Conservation (phyloP, 2,888 invertebrate species). For the Vannuccia rotundouncinata region DNA sequence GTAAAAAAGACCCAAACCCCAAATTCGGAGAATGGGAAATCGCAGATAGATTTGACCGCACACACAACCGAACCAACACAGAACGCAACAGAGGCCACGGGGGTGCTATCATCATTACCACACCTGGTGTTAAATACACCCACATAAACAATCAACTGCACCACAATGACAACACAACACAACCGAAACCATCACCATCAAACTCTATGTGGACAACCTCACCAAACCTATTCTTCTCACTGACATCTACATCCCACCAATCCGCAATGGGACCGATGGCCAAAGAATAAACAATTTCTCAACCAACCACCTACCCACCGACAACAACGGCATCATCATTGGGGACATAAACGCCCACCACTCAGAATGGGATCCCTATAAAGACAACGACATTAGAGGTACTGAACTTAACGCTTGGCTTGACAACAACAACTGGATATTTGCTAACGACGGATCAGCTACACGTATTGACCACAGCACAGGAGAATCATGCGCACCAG, state of each 20-base stretch:
- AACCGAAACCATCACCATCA: no score
- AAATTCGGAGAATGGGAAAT: no score
- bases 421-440: not conserved
- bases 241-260: not conserved
- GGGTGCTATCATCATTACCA: no score
- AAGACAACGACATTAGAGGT: not conserved
- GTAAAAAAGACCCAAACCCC: no score
- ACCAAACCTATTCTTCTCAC: not conserved
- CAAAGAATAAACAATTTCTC: not conserved
- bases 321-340: not conserved
- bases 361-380: not conserved
- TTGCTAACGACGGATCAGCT: not conserved
- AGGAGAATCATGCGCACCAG: not conserved
- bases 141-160: no score
- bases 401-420: not conserved
- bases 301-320: not conserved
- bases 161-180: no score
- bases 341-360: not conserved
- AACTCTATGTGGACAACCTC: not conserved
- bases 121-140: no score
- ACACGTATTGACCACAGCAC: slow-evolving; percentile 1
- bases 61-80: no score
- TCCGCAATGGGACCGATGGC: not conserved
- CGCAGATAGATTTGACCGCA: no score
- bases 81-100: no score